Percentiles rank a stretch among this genome's conserved stretches.
These are phyloP conservation scores for Phragmatobia fuliginosa DNA, from an alignment of 2,888 invertebrate species.

Conservation along the genomic window DNA sequence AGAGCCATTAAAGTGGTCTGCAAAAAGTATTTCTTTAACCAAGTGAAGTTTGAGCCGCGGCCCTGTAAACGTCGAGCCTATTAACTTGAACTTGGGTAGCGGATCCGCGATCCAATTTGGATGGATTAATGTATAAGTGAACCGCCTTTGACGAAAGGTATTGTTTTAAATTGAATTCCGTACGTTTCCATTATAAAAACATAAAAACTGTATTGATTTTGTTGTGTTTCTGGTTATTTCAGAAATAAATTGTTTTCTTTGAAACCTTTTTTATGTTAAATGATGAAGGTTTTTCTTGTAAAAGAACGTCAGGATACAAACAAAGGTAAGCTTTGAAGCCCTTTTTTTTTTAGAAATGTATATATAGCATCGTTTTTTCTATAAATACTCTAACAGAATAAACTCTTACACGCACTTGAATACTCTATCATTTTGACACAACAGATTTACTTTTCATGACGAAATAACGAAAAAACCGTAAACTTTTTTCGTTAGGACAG, in stretches of 20 bases:
- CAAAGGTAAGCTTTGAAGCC: not conserved
- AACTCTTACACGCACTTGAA: no score
- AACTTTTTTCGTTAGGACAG: no score
- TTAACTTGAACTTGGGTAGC: constrained; percentile 19
- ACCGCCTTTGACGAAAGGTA: constrained; percentile 28
- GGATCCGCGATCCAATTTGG: constrained; percentile 26
- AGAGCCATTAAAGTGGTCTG: not conserved
- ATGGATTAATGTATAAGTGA: constrained; percentile 25
- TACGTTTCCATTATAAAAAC: constrained; percentile 26
- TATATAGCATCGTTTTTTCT: no score
- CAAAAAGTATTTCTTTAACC: constrained; percentile 5
- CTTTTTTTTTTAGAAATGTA: not conserved
- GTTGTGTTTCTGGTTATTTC: constrained; percentile 12
- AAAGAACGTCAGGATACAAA: not conserved
- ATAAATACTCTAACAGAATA: no score
- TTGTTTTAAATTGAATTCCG: constrained; percentile 36
- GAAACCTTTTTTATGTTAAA: not conserved
- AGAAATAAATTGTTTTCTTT: not conserved
- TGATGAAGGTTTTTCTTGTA: not conserved
- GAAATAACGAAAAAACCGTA: no score
- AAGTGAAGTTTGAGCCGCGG: constrained; percentile 3
- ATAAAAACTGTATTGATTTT: constrained; percentile 18
- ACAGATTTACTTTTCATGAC: no score
- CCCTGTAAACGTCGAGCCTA: constrained; percentile 15
- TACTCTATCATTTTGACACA: no score